Base-by-base conservation (phyloP, 2,113 vertebrate species). In the Psilopogon haemacephalus region DNA sequence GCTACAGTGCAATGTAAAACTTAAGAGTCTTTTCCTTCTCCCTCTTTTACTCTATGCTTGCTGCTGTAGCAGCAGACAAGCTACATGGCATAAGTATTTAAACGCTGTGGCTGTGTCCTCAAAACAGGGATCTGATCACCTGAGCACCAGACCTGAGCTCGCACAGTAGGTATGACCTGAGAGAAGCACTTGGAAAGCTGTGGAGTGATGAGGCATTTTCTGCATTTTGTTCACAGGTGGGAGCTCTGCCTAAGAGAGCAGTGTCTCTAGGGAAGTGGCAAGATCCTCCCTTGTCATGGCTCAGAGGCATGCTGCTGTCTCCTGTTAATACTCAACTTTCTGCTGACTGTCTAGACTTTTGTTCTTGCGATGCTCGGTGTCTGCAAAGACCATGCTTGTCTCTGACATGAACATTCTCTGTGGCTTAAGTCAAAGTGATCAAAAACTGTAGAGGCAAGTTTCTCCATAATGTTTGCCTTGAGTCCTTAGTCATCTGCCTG, bases 271-370 rank as follows among this genome's bases (percentile, higher is more conserved):
- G 54, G 86, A 58, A 38, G 63, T 35, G 42, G 48, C 38, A 86
- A 92, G 88, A 68, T 74, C 65, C 20, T 90, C 62, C 33, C 37
- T 50, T 93, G 68, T 68, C 4, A 2, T 44, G 63, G 86, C 92
- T 96, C 84, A 82, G 88, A 82, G 70, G 83, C 65, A 59, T 89
- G 54, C 83, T 92, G 62, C 71, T 95, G 80, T 77, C 44, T 88
- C 69, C 80, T 92, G 86, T 62, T 87, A 76, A 86, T n/a, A 84
- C 87, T 89, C 71, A 93, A n/a, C 54, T 93, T 95, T 93, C 74
- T 96, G 84, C 86, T 94, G 86, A 75, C 77, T 92, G 90, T 96
- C 90, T 90, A 90, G 92, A 94, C 83, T 90, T 85, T 91, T 88
- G 62, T 90, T 91, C 76, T 81, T 86, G 8, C 1, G 59, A 63